These are phyloP conservation scores for Cervus canadensis DNA, from an alignment of 2,113 vertebrate species.

Conservation along the genomic window DNA sequence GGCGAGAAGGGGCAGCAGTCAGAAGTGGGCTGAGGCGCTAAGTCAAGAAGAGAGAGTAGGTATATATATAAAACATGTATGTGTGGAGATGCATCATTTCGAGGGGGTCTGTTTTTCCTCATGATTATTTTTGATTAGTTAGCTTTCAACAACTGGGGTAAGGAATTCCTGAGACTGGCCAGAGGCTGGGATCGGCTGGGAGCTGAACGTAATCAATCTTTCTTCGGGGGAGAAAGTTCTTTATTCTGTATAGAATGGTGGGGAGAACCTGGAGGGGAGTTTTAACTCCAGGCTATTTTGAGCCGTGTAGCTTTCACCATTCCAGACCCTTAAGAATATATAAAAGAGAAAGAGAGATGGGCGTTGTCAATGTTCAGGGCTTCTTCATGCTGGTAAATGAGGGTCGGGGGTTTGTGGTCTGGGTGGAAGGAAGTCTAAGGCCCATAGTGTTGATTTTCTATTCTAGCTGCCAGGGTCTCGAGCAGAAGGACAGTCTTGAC, in stretches of 20 bases:
- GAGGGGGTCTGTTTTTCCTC: neutral
- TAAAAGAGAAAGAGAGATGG: neutral
- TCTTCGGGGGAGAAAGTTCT: neutral
- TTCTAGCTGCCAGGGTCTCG: neutral
- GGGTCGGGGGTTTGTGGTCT: neutral
- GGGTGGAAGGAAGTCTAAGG: neutral
- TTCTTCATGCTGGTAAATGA: neutral
- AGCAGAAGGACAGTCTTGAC: neutral
- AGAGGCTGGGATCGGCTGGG: neutral
- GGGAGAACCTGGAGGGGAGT: neutral
- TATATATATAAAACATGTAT: neutral
- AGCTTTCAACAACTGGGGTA: neutral
- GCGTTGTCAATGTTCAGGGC: neutral
- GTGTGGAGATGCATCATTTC: neutral
- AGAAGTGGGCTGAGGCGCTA: neutral
- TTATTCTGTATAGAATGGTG: neutral
- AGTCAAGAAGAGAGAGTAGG: neutral
- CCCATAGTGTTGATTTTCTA: neutral
- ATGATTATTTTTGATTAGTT: neutral
- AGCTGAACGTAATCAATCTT: neutral
- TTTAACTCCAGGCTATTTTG: neutral
- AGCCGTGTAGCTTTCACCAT: neutral
- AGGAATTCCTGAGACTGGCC: neutral
- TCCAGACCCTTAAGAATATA: neutral
- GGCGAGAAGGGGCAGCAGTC: neutral